Base-by-base conservation (phyloP, 2,888 invertebrate genomes). In the Chrysomela aeneicollis region DNA sequence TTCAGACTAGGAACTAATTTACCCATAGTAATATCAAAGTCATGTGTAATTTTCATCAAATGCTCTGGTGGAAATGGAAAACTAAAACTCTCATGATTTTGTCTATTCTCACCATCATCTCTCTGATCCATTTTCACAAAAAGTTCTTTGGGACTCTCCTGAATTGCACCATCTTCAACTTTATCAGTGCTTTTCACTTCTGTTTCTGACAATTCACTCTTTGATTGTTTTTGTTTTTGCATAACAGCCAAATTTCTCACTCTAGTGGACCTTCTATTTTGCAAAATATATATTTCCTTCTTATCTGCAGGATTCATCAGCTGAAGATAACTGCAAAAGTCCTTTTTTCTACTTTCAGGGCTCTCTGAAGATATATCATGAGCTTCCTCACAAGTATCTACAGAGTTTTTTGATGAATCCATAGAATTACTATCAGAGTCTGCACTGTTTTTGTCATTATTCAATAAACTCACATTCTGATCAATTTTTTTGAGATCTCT, bases 241-340 rank as follows among this genome's bases (percentile, higher is more conserved):
- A 77, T 66, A 26, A 74, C 66, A 15, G 72, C 74, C 17, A 80
- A 67, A 69, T 82, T 80, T 67, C 77, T 76, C 8, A 82, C 82
- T 37, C 82, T 72, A 19, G 71, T 74, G 0, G 82, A 82, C 30
- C 82, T 73, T 21, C 82, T 71, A 69, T 79, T 80, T 62, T 77
- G 76, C 22, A 76, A 70, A n/a, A 74, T 71, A 22, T 73, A 70
- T 5, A 73, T 73, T 49, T 76, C 71, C 70, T 74, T 78, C 75
- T 71, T 77, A 64, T 78, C 78, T 3, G 71, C 71, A n/a, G 77
- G 78, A 70, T 80, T 81, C 79, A 82, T 82, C 17, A 82, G 73
- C 68, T 82, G 77, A 57, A 82, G 71, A 72, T 82, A 82, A 19
- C 74, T 77, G 67, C 80, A 82, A 30, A 82, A 73, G 66, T 82